Percentiles rank a stretch among this genome's conserved stretches.
phyloP scores from a whole-genome alignment of 2,113 vertebrate genomes.

The Stigmatopora argus region DNA sequence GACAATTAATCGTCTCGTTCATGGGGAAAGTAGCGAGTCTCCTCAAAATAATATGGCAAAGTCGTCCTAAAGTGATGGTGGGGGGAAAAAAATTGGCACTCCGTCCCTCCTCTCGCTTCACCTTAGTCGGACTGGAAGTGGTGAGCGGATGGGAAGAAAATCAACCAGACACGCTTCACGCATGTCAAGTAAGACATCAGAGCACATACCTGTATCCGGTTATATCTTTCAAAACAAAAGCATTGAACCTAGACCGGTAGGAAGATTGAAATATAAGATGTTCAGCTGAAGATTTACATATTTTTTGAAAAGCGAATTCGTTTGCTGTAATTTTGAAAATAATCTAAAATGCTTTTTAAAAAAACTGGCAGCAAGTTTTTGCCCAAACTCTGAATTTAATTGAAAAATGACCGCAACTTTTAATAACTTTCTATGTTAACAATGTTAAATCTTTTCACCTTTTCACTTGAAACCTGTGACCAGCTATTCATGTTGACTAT shows the following conservation, averaged over 20 bases:
- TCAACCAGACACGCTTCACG: not conserved
- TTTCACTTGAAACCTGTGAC: too few relatives aligned
- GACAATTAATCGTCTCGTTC: constrained; percentile 16
- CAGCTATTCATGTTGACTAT: too few relatives aligned
- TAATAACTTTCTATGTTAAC: too few relatives aligned
- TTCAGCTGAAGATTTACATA: too few relatives aligned
- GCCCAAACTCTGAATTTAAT: too few relatives aligned
- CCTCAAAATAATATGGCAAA: not conserved
- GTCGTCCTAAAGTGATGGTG: not conserved
- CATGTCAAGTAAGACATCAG: constrained; percentile 1
- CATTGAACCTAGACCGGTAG: not conserved
- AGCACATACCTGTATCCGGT: not conserved
- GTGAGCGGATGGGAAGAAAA: constrained; percentile 12
- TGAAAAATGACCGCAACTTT: too few relatives aligned
- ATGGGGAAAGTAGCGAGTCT: constrained; percentile 16
- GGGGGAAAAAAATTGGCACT: not conserved
- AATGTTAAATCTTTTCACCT: too few relatives aligned
- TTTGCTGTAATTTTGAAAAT: too few relatives aligned
- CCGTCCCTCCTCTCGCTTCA: constrained; percentile 16
- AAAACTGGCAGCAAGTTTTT: too few relatives aligned
- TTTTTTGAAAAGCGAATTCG: not conserved
- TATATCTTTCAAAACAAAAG: constrained; percentile 19
- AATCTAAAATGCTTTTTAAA: too few relatives aligned
- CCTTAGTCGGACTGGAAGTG: constrained; percentile 34
- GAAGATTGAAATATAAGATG: not conserved